Base-by-base conservation (phyloP, 2,888 invertebrate species). In the Cabera pusaria region DNA sequence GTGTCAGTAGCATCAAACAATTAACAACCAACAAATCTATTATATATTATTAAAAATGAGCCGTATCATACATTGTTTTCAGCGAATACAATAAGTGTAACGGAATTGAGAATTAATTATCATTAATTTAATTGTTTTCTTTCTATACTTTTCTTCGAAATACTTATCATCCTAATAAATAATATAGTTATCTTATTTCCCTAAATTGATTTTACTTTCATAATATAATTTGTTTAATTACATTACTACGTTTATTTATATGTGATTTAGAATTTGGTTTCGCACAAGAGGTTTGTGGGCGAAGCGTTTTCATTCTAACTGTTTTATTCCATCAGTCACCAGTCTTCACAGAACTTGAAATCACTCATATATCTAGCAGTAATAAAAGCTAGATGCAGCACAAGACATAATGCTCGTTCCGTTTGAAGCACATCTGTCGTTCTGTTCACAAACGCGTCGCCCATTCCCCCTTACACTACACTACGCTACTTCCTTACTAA, bases 241-340 rank as follows among this genome's bases (percentile, higher is more conserved):
- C 21, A 28, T 19, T 52, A 33, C 72, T 81, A 78, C 47, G 45
- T 59, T 80, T 72, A 75, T 72, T 76, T 75, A 69, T 76, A 73
- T 69, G 82, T 82, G 78, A 85, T 86, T 86, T 86, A 86, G 86
- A 86, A 86, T 87, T 85, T 87, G 80, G 84, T 85, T 86, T 76
- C 78, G 59, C 73, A 64, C 38, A 51, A 51, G 56, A 70, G 69
- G 73, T 67, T 58, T 62, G 45, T 70, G 56, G 73, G 69, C 76
- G 59, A 67, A 42, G 53, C 44, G 55, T 46, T 40, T 25, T 25
- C 11, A 10, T 27, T 2, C 21, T 11, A 8, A 10, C 14, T 8
- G 2, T 14, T n/a, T 23, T n/a, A 18, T 6, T 5, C n/a, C 16
- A 21, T 28, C 26, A 23, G 28, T 35, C 32, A 9, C 11, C 7